These are phyloP conservation scores for Coenonympha arcania DNA, from an alignment of 2,888 invertebrate species.

Conservation along the genomic window DNA sequence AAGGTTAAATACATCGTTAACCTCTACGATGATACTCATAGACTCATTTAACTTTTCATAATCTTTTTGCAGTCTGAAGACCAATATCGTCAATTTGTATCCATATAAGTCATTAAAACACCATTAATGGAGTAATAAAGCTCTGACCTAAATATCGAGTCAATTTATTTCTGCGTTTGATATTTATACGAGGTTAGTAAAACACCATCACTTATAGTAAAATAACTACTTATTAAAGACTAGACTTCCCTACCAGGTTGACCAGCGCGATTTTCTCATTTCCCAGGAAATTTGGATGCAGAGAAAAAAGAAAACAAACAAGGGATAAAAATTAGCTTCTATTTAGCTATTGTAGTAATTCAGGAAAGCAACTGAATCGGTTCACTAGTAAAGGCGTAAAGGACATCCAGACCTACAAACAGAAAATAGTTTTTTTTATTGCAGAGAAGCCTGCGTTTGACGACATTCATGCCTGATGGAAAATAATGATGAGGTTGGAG, in stretches of 20 bases:
- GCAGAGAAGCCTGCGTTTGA: too few relatives aligned
- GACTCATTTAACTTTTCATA: background rate
- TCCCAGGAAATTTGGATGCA: too few relatives aligned
- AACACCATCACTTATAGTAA: background rate
- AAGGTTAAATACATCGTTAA: conserved; percentile 1
- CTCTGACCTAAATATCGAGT: background rate
- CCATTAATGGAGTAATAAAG: background rate
- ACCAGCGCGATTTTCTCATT: too few relatives aligned
- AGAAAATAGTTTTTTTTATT: too few relatives aligned
- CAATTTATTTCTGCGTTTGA: conserved; percentile 1
- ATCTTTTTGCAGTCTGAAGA: background rate
- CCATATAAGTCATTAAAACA: conserved; percentile 1
- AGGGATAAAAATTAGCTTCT: too few relatives aligned
- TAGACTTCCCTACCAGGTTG: background rate
- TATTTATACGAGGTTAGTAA: background rate
- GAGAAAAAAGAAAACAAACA: too few relatives aligned
- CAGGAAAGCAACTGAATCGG: too few relatives aligned
- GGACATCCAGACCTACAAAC: too few relatives aligned
- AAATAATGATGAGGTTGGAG: too few relatives aligned
- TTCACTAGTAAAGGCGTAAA: too few relatives aligned
- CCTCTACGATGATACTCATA: background rate
- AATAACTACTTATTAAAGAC: background rate
- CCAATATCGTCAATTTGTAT: conserved; percentile 1
- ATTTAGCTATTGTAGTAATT: too few relatives aligned
- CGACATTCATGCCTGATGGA: too few relatives aligned